These are phyloP conservation scores for Oxygymnocypris stewartii DNA, from an alignment of 2,113 vertebrate genomes.

Conservation along the genomic window DNA sequence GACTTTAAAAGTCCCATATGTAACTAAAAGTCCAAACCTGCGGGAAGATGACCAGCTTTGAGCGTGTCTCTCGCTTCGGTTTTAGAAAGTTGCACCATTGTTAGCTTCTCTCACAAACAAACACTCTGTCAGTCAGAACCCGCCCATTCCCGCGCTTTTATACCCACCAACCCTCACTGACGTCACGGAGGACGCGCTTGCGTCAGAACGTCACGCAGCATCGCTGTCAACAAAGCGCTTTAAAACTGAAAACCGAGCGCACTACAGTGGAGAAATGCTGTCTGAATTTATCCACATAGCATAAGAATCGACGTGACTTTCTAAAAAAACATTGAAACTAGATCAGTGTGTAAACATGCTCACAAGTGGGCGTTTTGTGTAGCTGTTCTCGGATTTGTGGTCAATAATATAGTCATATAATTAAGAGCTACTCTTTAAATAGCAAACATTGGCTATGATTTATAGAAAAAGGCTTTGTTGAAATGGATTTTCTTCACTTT, in stretches of 20 bases:
- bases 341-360: background rate
- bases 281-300: background rate
- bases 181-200: background rate
- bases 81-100: slow-evolving; percentile 73
- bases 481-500: no score
- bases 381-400: background rate
- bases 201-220: background rate
- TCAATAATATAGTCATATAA: background rate
- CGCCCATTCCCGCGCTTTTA: slow-evolving; percentile 8
- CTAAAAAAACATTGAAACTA: background rate
- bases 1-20: background rate
- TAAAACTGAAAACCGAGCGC: background rate
- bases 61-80: slow-evolving; percentile 60
- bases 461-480: background rate
- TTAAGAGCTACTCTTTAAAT: background rate
- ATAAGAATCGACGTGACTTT: background rate
- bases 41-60: slow-evolving; percentile 75
- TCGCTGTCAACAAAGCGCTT: background rate
- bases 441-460: background rate
- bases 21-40: slow-evolving; percentile 62
- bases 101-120: slow-evolving; percentile 35
- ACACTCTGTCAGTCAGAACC: no score
- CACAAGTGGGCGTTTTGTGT: background rate
- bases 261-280: background rate
- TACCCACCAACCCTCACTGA: background rate